These are phyloP conservation scores for Brassicogethes aeneus DNA, from an alignment of 2,888 invertebrate genomes.

Conservation along the genomic window DNA sequence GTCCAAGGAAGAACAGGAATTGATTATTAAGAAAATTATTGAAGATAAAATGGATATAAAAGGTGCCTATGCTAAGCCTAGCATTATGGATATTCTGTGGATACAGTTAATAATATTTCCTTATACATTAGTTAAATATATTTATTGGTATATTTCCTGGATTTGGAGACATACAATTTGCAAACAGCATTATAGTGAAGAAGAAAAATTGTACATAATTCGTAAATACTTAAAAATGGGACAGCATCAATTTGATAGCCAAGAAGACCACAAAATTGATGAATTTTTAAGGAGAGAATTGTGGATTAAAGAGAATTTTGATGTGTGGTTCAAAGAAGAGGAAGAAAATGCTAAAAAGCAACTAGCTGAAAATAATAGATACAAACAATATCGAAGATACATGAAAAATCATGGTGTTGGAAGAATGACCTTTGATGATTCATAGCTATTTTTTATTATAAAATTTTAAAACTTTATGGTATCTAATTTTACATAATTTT, in stretches of 20 bases:
- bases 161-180: constrained; percentile 69
- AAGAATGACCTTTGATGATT: constrained; percentile 86
- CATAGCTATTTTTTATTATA: constrained; percentile 37
- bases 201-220: constrained; percentile 79
- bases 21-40: constrained; percentile 69
- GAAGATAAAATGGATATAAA: constrained; percentile 91
- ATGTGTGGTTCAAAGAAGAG: constrained; percentile 68
- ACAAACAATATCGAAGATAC: constrained; percentile 83
- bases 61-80: constrained; percentile 85
- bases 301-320: constrained; percentile 76
- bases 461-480: constrained; percentile 3
- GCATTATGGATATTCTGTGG: constrained; percentile 69
- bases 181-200: constrained; percentile 67
- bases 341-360: constrained; percentile 80
- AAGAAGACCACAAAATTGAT: constrained; percentile 66
- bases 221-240: constrained; percentile 68
- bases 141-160: constrained; percentile 73
- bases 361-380: constrained; percentile 75
- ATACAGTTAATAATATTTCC: constrained; percentile 74
- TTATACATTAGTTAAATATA: constrained; percentile 58
- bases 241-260: constrained; percentile 59
- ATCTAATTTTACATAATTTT: too few species aligned
- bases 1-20: constrained; percentile 67
- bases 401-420: constrained; percentile 85
- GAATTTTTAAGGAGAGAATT: constrained; percentile 66